phyloP scores from a whole-genome alignment of 2,888 invertebrate genomes.

The Pyrocoelia pectoralis region DNA sequence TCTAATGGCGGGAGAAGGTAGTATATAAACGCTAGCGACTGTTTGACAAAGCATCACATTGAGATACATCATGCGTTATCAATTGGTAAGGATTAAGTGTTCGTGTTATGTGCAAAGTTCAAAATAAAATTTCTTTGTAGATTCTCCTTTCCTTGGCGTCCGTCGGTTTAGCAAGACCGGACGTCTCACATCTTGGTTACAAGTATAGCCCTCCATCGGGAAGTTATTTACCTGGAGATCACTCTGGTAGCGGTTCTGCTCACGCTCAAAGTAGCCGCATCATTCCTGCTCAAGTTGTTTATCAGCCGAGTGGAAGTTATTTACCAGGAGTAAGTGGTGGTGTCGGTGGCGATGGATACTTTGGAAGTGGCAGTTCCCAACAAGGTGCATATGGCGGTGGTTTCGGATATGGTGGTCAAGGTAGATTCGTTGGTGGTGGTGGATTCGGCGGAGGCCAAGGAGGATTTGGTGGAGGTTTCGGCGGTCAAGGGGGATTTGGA shows the following conservation, averaged over 20 bases:
- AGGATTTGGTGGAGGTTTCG: not conserved
- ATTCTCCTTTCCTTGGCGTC: not conserved
- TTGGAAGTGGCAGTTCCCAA: not conserved
- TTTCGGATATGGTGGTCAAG: too few species aligned
- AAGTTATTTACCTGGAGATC: not conserved
- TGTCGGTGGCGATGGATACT: not conserved
- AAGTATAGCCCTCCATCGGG: not conserved
- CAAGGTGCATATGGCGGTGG: too few species aligned
- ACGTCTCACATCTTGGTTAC: constrained; percentile 7
- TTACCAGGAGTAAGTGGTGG: not conserved
- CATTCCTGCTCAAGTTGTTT: not conserved
- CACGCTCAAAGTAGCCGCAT: not conserved
- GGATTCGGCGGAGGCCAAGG: too few species aligned
- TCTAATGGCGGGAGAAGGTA: not conserved
- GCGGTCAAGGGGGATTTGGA: not conserved
- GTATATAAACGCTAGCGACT: not conserved
- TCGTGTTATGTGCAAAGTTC: not conserved
- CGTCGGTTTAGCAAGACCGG: not conserved
- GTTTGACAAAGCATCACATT: not conserved
- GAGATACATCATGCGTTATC: not conserved
- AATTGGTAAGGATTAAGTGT: not conserved
- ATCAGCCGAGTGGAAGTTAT: not conserved
- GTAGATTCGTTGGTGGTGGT: too few species aligned
- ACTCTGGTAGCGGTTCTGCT: not conserved
- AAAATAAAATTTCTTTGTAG: not conserved